Evolutionary conservation across 1,140 invertebrate species (phyloP), one percentile per base, ranked within the genome.

Genomic region (Chymomyza costata): DNA sequence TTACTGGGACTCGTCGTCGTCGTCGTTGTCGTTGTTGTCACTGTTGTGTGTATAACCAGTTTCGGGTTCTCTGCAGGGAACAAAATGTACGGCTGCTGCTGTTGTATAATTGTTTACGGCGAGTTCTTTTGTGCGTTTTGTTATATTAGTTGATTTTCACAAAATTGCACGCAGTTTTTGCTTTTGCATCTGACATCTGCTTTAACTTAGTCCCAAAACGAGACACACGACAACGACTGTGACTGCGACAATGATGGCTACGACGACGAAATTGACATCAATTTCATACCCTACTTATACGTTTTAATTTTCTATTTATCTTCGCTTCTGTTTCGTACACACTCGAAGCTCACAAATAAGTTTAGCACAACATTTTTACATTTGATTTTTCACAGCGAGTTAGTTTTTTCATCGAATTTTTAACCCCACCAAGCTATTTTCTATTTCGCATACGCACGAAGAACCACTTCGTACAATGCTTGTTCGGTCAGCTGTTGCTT

Each of bases 11-110:
- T n/a, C 31, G 25, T 28, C 25, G 5, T 10, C 5, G 25, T 28
- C n/a, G 54, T 47, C 19, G 45, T 53, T 32, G 45, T 45, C 19
- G 58, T 45, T 25, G 56, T 54, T 49, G 64, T 50, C 46, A 62
- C 51, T 40, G 67, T 45, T 78, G 71, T 78, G 64, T 80, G 73
- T 78, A 80, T 78, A 80, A 78, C 71, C 73, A 78, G 71, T 78
- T 80, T 76, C 62, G n/a, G n/a, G 68, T 63, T 73, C 60, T 76
- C 61, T 35, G 45, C 18, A 17, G 45, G 32, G 40, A 59, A 54
- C 32, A 34, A 14, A 34, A n/a, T 34, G 59, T 78, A 73, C 53
- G 63, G 32, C 55, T 67, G 64, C 81, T 78, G 32, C 55, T 67
- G 64, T 78, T 78, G 73, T 78, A 73, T 78, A 78, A 78, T 78